phyloP scores from a whole-genome alignment of 2,888 invertebrate species.

The Cryptocephalus primarius region DNA sequence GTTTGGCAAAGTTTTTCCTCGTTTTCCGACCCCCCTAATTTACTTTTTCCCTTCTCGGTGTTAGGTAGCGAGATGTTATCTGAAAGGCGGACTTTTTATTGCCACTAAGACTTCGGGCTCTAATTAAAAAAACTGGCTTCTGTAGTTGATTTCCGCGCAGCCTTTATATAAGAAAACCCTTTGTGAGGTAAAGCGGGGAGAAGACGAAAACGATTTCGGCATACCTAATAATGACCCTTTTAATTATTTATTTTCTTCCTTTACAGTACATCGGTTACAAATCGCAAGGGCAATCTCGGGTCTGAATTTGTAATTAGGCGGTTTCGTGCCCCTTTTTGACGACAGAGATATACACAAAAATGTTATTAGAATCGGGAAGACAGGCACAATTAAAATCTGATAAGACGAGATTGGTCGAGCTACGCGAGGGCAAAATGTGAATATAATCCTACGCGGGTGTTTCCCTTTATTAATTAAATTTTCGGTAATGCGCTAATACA shows the following conservation, averaged over 20 bases:
- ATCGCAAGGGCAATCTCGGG: too few relatives aligned
- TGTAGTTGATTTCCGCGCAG: not conserved
- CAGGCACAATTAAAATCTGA: too few relatives aligned
- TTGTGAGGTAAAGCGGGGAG: not conserved
- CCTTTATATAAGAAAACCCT: not conserved
- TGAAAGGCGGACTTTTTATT: slow-evolving; percentile 25
- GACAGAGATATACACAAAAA: too few relatives aligned
- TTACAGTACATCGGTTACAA: too few relatives aligned
- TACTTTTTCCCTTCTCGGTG: slow-evolving; percentile 23
- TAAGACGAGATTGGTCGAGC: too few relatives aligned
- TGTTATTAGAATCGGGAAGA: too few relatives aligned
- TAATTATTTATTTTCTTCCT: not conserved
- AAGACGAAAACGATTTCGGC: not conserved
- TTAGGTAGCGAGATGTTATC: slow-evolving; percentile 23
- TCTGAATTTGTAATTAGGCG: slow-evolving; percentile 1
- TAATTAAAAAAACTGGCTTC: slow-evolving; percentile 24
- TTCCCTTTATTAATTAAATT: too few relatives aligned
- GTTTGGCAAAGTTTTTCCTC: too few relatives aligned
- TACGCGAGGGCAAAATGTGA: too few relatives aligned
- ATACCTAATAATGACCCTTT: slow-evolving; percentile 1
- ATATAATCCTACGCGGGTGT: too few relatives aligned
- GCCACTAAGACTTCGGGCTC: slow-evolving; percentile 22
- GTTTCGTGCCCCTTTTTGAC: too few relatives aligned
- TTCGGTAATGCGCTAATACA: too few relatives aligned
- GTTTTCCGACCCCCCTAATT: slow-evolving; percentile 27